These are phyloP conservation scores for Nasonia longicornis DNA, from an alignment of 1,140 invertebrate genomes.

Conservation along the genomic window DNA sequence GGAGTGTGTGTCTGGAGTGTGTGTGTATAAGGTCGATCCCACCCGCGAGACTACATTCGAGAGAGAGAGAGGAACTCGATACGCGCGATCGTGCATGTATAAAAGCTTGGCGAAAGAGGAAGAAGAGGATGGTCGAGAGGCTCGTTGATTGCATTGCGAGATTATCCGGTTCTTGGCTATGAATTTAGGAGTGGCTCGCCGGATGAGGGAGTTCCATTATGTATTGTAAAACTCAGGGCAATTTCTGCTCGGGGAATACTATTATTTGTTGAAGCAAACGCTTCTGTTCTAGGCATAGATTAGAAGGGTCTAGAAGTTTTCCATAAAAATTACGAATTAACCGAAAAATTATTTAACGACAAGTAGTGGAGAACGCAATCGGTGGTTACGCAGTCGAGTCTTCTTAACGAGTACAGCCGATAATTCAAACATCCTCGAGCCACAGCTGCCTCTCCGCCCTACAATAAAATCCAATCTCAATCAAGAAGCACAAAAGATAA, in stretches of 20 bases:
- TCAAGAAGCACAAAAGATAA: too few species aligned
- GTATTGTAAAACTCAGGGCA: neutral
- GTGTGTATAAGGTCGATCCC: neutral
- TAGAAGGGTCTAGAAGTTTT: too few species aligned
- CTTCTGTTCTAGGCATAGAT: too few species aligned
- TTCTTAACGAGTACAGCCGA: neutral
- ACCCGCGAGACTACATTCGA: neutral
- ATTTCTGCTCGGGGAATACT: neutral
- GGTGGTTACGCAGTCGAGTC: too few species aligned
- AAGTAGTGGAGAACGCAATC: too few species aligned
- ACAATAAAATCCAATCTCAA: too few species aligned
- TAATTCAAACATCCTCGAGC: neutral
- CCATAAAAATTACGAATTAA: too few species aligned
- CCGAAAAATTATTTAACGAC: too few species aligned
- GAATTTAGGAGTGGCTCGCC: neutral
- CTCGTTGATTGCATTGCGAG: neutral
- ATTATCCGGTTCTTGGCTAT: neutral
- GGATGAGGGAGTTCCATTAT: neutral
- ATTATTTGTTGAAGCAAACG: too few species aligned
- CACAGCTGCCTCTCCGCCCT: too few species aligned
- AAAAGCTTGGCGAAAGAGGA: conserved; percentile 1
- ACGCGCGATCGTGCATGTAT: neutral
- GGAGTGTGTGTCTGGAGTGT: neutral
- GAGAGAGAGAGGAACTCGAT: neutral
- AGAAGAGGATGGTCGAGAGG: neutral